Evolutionary conservation across 2,113 vertebrate genomes (phyloP).

Genomic region (Nothoprocta perdicaria): DNA sequence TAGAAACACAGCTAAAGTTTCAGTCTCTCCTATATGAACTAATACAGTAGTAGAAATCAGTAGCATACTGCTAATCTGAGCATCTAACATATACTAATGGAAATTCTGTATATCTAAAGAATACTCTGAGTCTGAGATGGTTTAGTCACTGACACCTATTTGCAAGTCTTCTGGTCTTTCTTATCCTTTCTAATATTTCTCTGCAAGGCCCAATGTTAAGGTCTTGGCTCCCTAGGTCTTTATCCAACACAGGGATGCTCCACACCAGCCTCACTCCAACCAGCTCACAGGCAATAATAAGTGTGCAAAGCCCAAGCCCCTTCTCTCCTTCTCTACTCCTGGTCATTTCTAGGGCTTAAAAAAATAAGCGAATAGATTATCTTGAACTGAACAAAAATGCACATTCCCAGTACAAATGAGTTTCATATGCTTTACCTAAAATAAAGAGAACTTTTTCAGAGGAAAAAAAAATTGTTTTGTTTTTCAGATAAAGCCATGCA

Average conservation of each 20-base stretch:
- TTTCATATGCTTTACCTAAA: not conserved
- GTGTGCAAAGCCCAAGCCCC: not conserved
- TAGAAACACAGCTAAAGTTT: not conserved
- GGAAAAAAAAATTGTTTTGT: not conserved
- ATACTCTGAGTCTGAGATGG: not conserved
- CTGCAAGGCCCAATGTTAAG: not conserved
- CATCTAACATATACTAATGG: not conserved
- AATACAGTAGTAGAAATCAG: not conserved
- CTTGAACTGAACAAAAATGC: not conserved
- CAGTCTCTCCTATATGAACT: not conserved
- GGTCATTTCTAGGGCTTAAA: not conserved
- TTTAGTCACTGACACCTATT: not conserved
- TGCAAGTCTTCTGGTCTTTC: not conserved
- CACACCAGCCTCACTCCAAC: not conserved
- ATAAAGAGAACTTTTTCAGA: not conserved
- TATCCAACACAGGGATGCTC: rapidly evolving
- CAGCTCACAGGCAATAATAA: not conserved
- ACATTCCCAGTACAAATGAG: not conserved
- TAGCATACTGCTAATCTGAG: not conserved
- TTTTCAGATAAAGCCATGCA: not conserved
- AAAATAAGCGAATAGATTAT: not conserved
- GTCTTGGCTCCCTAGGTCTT: not conserved
- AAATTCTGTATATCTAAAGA: not conserved
- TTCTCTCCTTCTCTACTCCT: not conserved
- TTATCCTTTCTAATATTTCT: not conserved